Conservation (phyloP, 2,797 vertebrate species). For the Adrianichthys oophorus region DNA sequence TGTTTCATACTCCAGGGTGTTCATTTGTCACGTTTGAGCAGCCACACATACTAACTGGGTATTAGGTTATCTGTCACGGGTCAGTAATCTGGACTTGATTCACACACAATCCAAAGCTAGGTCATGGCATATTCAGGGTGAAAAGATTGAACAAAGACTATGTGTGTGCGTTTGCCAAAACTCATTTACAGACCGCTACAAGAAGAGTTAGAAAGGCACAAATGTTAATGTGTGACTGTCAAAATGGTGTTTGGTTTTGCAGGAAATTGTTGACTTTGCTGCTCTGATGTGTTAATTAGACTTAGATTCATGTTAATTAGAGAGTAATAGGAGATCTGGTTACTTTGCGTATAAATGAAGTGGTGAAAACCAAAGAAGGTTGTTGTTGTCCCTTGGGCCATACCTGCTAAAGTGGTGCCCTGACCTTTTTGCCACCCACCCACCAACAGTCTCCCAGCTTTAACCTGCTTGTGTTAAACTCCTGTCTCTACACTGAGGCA, state of each 20-base stretch:
- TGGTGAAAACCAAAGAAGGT: conserved; percentile 18
- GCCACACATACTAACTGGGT: conserved; percentile 21
- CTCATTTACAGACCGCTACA: conserved; percentile 10
- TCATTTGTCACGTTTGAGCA: conserved; percentile 37
- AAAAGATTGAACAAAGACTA: conserved; percentile 12
- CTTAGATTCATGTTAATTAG: conserved; percentile 28
- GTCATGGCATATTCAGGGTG: conserved; percentile 9
- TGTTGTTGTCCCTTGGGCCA: conserved; percentile 41
- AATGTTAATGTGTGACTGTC: conserved; percentile 28
- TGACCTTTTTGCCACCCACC: conserved; percentile 52
- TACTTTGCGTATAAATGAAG: conserved; percentile 51
- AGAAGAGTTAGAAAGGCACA: conserved; percentile 23
- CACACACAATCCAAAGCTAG: conserved; percentile 14
- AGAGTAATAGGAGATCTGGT: conserved; percentile 35
- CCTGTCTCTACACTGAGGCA: conserved; percentile 25
- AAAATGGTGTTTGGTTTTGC: conserved; percentile 40
- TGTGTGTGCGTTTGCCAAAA: conserved; percentile 13
- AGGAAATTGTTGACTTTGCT: conserved; percentile 27
- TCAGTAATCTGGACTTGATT: conserved; percentile 21
- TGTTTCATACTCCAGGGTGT: conserved; percentile 21
- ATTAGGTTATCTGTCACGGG: conserved; percentile 16
- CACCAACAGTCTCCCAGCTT: conserved; percentile 20
- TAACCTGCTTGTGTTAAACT: conserved; percentile 34
- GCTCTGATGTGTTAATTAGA: conserved; percentile 33
- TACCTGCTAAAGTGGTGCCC: conserved; percentile 46